Conservation (phyloP, 2,113 vertebrate species). For the Sebastes schlegelii region DNA sequence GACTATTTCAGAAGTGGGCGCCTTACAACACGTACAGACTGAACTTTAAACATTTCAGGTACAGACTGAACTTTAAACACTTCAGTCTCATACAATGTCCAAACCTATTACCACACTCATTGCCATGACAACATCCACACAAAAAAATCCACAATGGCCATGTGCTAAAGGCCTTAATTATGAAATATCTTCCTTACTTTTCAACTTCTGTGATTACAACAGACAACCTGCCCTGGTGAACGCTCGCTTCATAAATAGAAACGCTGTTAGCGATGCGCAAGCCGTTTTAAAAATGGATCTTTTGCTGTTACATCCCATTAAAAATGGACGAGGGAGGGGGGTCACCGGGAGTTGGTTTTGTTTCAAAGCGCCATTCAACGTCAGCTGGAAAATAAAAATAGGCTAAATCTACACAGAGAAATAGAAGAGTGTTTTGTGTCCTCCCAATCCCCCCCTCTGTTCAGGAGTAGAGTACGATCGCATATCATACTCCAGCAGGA, state of each 20-base stretch:
- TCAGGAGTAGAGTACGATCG: conserved; percentile 7
- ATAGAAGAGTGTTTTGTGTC: conserved; percentile 24
- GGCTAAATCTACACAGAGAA: conserved; percentile 2
- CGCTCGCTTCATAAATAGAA: conserved; percentile 34
- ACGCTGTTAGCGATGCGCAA: conserved; percentile 27
- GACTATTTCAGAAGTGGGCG: too few relatives aligned
- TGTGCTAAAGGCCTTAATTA: conserved; percentile 9
- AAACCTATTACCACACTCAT: not conserved
- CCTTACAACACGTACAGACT: not conserved
- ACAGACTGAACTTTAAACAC: not conserved
- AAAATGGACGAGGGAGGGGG: conserved; percentile 66
- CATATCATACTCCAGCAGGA: conserved; percentile 31
- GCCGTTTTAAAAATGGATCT: conserved; percentile 63
- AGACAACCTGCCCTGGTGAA: conserved; percentile 25
- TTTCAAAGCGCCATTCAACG: conserved; percentile 38
- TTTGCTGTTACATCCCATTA: conserved; percentile 62
- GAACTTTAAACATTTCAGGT: too few relatives aligned
- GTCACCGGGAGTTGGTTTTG: conserved; percentile 57
- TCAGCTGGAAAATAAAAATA: conserved; percentile 39
- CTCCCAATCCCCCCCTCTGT: conserved; percentile 22
- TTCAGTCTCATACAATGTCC: not conserved
- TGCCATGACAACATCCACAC: conserved; percentile 12
- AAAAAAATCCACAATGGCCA: conserved; percentile 3
- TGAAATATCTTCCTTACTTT: not conserved
- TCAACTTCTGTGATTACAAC: conserved; percentile 34